Percentiles rank a stretch among this genome's conserved stretches.
phyloP scores from a whole-genome alignment of 2,113 vertebrate genomes.

The cattle (Bos taurus) region DNA sequence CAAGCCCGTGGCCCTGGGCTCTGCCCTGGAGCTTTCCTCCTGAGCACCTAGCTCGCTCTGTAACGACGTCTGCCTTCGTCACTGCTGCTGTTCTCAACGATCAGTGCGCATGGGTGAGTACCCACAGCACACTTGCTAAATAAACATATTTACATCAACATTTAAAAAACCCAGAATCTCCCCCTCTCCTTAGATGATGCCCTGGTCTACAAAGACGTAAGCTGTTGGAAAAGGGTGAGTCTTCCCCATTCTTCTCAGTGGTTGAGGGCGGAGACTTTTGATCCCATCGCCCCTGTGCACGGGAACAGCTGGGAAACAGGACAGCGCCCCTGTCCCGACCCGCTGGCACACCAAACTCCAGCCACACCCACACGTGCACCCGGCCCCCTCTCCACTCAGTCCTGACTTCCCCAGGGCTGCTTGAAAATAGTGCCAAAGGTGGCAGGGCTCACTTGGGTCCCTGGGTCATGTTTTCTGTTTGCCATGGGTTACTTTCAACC shows the following conservation, averaged over 20 bases:
- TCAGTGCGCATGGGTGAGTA: neutral
- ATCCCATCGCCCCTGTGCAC: rapidly evolving
- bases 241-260: neutral
- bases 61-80: rapidly evolving
- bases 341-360: no score
- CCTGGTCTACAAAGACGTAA: neutral
- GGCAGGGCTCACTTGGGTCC: neutral
- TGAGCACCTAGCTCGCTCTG: rapidly evolving
- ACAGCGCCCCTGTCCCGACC: rapidly evolving
- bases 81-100: neutral
- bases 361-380: rapidly evolving
- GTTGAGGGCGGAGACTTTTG: neutral
- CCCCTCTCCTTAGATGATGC: neutral
- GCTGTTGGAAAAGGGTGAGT: neutral
- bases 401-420: neutral
- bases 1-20: rapidly evolving
- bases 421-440: neutral
- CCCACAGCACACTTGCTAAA: neutral
- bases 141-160: neutral
- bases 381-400: neutral
- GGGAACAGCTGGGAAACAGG: neutral
- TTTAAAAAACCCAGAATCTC: neutral
- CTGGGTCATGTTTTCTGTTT: neutral
- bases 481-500: neutral
- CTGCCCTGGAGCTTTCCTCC: neutral